Conservation (phyloP, 2,888 invertebrate species). For the Pocota personata region DNA sequence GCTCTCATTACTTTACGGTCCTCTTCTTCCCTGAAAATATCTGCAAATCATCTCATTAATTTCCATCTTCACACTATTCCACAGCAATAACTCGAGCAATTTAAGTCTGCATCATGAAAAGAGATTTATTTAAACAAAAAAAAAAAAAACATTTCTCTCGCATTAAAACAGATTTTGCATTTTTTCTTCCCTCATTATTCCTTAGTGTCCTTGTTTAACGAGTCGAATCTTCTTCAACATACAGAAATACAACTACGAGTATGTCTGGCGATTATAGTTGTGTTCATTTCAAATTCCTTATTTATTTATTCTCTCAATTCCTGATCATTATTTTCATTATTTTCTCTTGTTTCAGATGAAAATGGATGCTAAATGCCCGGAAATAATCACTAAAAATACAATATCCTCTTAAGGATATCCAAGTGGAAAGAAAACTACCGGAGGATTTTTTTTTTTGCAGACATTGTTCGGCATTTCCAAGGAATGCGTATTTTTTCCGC, state of each 20-base stretch:
- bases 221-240: neutral
- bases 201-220: neutral
- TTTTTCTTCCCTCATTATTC: neutral
- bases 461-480: slow-evolving; percentile 20
- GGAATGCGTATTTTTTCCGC: slow-evolving; percentile 29
- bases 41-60: no score
- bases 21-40: no score
- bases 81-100: slow-evolving; percentile 1
- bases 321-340: neutral
- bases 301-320: slow-evolving; percentile 44
- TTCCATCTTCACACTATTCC: slow-evolving; percentile 14
- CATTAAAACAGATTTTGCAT: slow-evolving; percentile 33
- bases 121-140: slow-evolving; percentile 52
- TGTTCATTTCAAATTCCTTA: slow-evolving; percentile 48
- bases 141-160: slow-evolving; percentile 46
- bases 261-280: slow-evolving; percentile 26
- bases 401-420: slow-evolving; percentile 70
- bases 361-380: slow-evolving; percentile 70
- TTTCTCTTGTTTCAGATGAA: slow-evolving; percentile 60
- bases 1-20: no score
- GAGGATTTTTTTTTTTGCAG: slow-evolving; percentile 7
- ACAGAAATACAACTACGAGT: neutral
- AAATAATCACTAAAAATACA: slow-evolving; percentile 68
- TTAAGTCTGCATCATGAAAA: slow-evolving; percentile 31
- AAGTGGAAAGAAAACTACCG: slow-evolving; percentile 61